Percentiles rank a stretch among this genome's conserved stretches.
Evolutionary conservation across 1,140 invertebrate genomes (phyloP).

Genomic region (Bactericera cockerelli): DNA sequence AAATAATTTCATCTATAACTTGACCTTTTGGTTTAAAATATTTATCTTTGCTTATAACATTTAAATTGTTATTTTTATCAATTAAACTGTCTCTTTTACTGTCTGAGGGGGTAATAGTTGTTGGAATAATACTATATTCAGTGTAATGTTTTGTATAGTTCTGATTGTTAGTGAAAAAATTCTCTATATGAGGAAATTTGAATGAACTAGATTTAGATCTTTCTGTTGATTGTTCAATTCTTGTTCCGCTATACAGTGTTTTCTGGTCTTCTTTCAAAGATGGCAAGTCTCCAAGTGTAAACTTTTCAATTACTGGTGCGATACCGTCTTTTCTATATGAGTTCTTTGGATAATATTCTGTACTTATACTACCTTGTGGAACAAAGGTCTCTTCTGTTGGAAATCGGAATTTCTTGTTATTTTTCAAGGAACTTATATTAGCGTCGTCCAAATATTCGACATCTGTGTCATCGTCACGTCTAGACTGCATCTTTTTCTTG

Average conservation of each 20-base stretch:
- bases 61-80: too few relatives aligned
- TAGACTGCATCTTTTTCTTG: neutral
- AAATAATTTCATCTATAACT: neutral
- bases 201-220: neutral
- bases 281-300: neutral
- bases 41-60: neutral
- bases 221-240: neutral
- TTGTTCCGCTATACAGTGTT: neutral
- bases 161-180: neutral
- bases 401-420: neutral
- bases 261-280: neutral
- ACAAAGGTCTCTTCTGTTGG: neutral
- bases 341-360: neutral
- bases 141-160: neutral
- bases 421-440: neutral
- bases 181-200: neutral
- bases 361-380: neutral
- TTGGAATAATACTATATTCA: too few relatives aligned
- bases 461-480: neutral
- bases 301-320: too few relatives aligned
- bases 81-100: too few relatives aligned
- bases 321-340: neutral
- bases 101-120: too few relatives aligned
- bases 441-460: neutral
- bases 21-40: conserved; percentile 1